Evolutionary conservation across 1,140 invertebrate species (phyloP).

Genomic region (Cyrtorhinus lividipennis): DNA sequence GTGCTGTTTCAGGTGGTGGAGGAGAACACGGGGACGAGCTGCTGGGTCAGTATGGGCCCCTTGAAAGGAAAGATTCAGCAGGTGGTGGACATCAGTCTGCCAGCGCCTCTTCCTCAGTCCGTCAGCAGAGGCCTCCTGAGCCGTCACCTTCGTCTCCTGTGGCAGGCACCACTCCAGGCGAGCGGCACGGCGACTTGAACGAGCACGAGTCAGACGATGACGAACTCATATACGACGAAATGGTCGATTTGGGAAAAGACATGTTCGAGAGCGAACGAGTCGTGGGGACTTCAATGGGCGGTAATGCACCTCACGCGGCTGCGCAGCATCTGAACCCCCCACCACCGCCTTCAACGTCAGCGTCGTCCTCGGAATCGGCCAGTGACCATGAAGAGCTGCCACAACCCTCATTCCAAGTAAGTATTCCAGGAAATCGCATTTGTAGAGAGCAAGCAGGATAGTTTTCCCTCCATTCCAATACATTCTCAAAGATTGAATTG

Average conservation of each 20-base stretch:
- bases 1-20: constrained; percentile 20
- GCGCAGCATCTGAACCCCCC: constrained; percentile 10
- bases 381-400: constrained; percentile 36
- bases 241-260: constrained; percentile 22
- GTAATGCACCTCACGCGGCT: constrained; percentile 17
- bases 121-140: too few relatives aligned
- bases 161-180: too few relatives aligned
- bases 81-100: constrained; percentile 7
- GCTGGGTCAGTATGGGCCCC: constrained; percentile 30
- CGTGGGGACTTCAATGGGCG: constrained; percentile 2
- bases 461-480: too few relatives aligned
- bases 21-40: constrained; percentile 9
- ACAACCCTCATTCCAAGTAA: constrained; percentile 26
- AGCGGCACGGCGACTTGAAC: too few relatives aligned
- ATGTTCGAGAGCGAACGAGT: constrained; percentile 15
- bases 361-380: constrained; percentile 9
- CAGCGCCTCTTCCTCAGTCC: constrained; percentile 17
- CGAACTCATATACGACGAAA: constrained; percentile 26
- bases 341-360: constrained; percentile 1
- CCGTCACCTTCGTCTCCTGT: too few relatives aligned
- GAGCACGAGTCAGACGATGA: too few relatives aligned
- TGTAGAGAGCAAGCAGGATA: too few relatives aligned
- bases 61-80: constrained; percentile 41
- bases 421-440: neutral
- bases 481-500: too few relatives aligned